Conservation (phyloP, 92 coral and sea anemone species). For the Epizoanthus rinbou region DNA sequence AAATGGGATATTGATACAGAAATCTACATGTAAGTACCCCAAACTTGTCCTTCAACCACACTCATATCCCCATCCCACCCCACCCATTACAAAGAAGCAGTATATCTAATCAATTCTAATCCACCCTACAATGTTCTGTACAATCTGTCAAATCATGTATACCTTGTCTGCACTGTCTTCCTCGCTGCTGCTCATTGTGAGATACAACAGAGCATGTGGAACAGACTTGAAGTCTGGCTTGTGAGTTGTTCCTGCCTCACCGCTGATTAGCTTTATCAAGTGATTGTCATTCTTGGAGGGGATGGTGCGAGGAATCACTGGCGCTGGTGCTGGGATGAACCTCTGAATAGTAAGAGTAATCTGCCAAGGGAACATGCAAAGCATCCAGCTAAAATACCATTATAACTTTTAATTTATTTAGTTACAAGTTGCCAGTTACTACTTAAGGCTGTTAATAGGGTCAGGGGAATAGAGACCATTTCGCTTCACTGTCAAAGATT, state of each 20-base stretch:
- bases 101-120: no score
- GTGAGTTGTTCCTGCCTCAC: conserved; percentile 59
- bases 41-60: no score
- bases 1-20: no score
- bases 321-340: conserved; percentile 57
- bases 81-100: not conserved
- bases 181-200: conserved; percentile 87
- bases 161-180: conserved; percentile 80
- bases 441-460: no score
- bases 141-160: no score
- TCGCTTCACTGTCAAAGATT: no score
- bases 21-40: no score
- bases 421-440: not conserved
- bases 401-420: no score
- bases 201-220: conserved; percentile 87
- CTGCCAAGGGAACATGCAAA: conserved; percentile 47
- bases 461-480: no score
- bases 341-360: conserved; percentile 89
- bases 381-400: not conserved
- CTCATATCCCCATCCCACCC: no score
- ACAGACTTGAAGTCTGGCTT: conserved; percentile 70
- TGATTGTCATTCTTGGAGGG: conserved; percentile 86
- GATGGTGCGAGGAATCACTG: conserved; percentile 57
- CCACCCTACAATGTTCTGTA: no score
- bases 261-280: conserved; percentile 89